Evolutionary conservation across 2,888 invertebrate species (phyloP), one percentile per base, ranked within the genome.

Genomic region (Lasioglossum oenotherae): DNA sequence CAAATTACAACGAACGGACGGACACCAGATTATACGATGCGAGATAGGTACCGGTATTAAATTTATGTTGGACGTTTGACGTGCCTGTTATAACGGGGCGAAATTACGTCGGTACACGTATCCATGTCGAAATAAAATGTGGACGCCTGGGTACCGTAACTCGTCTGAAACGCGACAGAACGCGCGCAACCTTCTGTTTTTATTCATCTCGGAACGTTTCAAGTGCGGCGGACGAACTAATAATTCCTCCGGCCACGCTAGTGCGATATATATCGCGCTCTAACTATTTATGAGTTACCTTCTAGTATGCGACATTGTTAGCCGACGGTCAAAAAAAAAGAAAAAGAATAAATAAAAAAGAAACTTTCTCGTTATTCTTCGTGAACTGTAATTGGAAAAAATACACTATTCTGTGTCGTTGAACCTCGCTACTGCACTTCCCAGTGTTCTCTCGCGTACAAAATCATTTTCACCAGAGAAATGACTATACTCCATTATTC

Each of bases 21-120:
- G 27, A 16, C 19, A 19, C 10, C 35, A 38, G 81, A 81, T 78
- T 78, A 49, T 41, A 49, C 49, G 73, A 53, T 27, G 16, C 38
- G 72, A 19, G 27, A 41, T 31, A n/a, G 19, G 49, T 49, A 3
- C 16, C 41, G 64, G 73, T 73, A 78, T 82, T 82, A 82, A 82
- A 82, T 82, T 82, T 74, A 78, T 73, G 46, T 49, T n/a, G 64
- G 49, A 78, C 73, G 78, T 82, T 82, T 73, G 81, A 82, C 67
- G 78, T 67, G 38, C 53, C 64, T 53, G 78, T 82, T 73, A 78
- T 78, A 82, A 78, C 81, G 8, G 23, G 38, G 12, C 31, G 78
- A 64, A 81, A 71, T 77, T 69, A 71, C 78, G 64, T 73, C 73
- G 38, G 64, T 41, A n/a, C 23, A 8, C 71, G 44, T 35, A 41